Evolutionary conservation across 2,797 vertebrate species (phyloP).

Genomic region (Myotis pilosus): DNA sequence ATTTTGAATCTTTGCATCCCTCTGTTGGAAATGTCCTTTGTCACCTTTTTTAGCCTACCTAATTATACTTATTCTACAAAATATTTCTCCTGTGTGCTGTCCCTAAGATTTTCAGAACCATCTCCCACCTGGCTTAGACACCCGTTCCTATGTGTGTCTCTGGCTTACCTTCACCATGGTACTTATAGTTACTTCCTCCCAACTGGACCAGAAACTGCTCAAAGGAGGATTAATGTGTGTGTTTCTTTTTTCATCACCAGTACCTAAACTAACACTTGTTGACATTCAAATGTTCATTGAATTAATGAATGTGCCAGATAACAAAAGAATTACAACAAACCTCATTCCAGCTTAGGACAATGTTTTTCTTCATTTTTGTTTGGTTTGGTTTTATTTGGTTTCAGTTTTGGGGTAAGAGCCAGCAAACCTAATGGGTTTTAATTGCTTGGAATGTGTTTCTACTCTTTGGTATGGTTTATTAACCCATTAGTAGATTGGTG

Average conservation of each 20-base stretch:
- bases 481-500: not conserved
- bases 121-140: not conserved
- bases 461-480: not conserved
- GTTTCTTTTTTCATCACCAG: not conserved
- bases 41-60: not conserved
- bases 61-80: not conserved
- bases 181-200: not conserved
- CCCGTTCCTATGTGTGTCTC: rapidly evolving
- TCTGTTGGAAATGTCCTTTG: not conserved
- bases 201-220: not conserved
- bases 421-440: slow-evolving; percentile 21
- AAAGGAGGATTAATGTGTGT: not conserved
- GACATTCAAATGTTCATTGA: not conserved
- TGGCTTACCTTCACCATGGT: not conserved
- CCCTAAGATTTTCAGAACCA: not conserved
- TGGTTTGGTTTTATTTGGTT: slow-evolving; percentile 2
- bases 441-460: slow-evolving; percentile 38
- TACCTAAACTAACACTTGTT: not conserved
- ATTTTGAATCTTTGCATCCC: not conserved
- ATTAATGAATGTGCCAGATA: slow-evolving; percentile 33
- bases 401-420: not conserved
- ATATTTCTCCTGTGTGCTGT: not conserved
- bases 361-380: slow-evolving; percentile 11
- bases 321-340: not conserved
- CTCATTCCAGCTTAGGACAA: not conserved